Evolutionary conservation across 2,797 vertebrate species (phyloP), one percentile per base, ranked within the genome.

Genomic region (Melopsittacus undulatus): DNA sequence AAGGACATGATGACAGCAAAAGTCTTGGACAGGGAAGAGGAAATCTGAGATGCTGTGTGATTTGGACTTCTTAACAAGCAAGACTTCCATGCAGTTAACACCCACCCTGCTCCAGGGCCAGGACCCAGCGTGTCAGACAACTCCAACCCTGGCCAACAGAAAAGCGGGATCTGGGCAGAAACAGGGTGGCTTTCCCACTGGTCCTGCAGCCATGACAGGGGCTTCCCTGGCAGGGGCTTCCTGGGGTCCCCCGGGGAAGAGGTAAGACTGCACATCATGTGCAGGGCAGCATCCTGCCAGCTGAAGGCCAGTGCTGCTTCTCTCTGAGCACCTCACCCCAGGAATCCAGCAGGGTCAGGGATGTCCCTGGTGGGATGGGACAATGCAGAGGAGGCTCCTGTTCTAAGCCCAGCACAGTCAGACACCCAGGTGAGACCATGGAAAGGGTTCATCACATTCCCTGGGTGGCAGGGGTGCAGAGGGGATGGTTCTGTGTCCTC

Each of bases 1-100:
- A 30, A 87, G 75, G 63, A 94, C 85, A 61, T 89, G 94, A 93
- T 68, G 78, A 95, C 92, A 96, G 92, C 85, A 38, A 61, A 94
- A 40, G 81, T 32, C 59, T 94, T 86, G 84, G 66, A 70, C 45
- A 69, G 75, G 61, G 82, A 96, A 64, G 74, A 80, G 59, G 62
- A 27, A 93, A 52, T 86, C 70, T 2, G 11, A 96, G 87, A 83
- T 7, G 2, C 54, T 84, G 72, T 83, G 30, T 85, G 84, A 69
- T 94, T 95, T 90, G 69, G 89, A 90, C 38, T 79, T 80, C 73
- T 80, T 54, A 87, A 32, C 56, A 69, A 86, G 59, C 34, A 52
- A 79, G 68, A 26, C 46, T 94, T 81, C 69, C 51, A 56, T 36
- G 51, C 0, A 1, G 64, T 83, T 89, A 84, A 87, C 69, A 83